Evolutionary conservation across 2,888 invertebrate species (phyloP).

Genomic region (Biston stratarius): DNA sequence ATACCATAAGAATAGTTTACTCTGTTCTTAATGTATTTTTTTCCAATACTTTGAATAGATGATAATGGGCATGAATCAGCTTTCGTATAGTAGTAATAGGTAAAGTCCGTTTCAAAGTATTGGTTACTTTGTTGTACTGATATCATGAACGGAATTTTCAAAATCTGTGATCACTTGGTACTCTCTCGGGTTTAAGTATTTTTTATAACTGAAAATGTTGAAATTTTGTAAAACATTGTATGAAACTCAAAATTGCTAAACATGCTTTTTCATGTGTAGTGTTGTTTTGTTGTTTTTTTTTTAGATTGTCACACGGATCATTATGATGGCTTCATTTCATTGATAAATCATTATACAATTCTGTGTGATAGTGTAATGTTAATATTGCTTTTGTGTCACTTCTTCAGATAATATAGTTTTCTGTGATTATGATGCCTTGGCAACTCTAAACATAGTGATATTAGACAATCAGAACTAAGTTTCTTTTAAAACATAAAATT

Average conservation of each 20-base stretch:
- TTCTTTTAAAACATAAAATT: background rate
- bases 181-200: conserved; percentile 83
- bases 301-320: conserved; percentile 30
- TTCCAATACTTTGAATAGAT: conserved; percentile 27
- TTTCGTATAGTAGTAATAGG: conserved; percentile 75
- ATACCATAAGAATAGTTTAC: too few relatives aligned
- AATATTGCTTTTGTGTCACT: background rate
- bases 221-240: conserved; percentile 51
- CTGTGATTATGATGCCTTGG: conserved; percentile 80
- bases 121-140: conserved; percentile 78
- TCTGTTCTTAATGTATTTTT: background rate
- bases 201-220: conserved; percentile 68
- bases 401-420: conserved; percentile 62
- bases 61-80: conserved; percentile 73
- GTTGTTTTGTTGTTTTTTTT: conserved; percentile 45
- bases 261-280: conserved; percentile 61
- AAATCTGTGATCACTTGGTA: conserved; percentile 86
- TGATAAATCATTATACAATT: conserved; percentile 12
- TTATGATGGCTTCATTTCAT: conserved; percentile 14
- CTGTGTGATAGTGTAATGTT: conserved; percentile 9
- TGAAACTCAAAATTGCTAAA: conserved; percentile 65
- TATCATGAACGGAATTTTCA: conserved; percentile 76
- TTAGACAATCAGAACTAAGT: conserved; percentile 54
- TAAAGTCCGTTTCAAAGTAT: conserved; percentile 74
- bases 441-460: conserved; percentile 69